Evolutionary conservation across 1,140 invertebrate species (phyloP), one percentile per base, ranked within the genome.

Genomic region (Calephelis virginiensis): DNA sequence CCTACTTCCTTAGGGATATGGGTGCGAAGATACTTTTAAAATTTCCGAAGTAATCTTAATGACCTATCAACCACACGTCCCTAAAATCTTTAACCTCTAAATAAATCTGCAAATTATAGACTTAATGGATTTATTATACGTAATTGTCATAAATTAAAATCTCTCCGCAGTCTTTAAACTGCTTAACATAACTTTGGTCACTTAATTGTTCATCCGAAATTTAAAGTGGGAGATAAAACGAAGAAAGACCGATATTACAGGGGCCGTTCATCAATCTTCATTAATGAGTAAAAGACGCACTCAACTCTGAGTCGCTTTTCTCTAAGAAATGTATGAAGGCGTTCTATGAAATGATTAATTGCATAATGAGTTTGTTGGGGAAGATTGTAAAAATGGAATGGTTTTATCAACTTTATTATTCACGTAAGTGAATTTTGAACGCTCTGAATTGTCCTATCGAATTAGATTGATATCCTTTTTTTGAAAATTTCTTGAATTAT

Each of bases 181-280:
- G 45, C 43, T 62, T 62, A 47, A 62, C 61, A 62, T 47, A 62
- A 46, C 61, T 62, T 62, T 28, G 61, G 61, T 62, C 61, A 62
- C 61, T 43, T 45, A 46, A 62, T 62, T 62, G 61, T 62, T 62
- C 61, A 46, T 13, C 5, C n/a, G 46, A 43, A 62, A 62, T 48
- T 28, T 62, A 47, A 62, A 62, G 61, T 62, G 61, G 40, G 12
- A 9, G 61, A 62, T 43, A 62, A 62, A 62, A 43, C 46, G 13
- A 46, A 37, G 61, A 62, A 62, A 62, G 46, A 17, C n/a, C 45
- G 61, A 62, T 62, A 60, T 68, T 68, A 64, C n/a, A 48, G 50
- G 62, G 62, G 47, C 50, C 67, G 61, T 63, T 64, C 62, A 68
- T 60, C 49, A 68, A 68, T 68, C 67, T 68, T 64, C 67, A 68